Evolutionary conservation across 2,113 vertebrate species (phyloP), one percentile per base, ranked within the genome.

Genomic region (Butorides virescens): DNA sequence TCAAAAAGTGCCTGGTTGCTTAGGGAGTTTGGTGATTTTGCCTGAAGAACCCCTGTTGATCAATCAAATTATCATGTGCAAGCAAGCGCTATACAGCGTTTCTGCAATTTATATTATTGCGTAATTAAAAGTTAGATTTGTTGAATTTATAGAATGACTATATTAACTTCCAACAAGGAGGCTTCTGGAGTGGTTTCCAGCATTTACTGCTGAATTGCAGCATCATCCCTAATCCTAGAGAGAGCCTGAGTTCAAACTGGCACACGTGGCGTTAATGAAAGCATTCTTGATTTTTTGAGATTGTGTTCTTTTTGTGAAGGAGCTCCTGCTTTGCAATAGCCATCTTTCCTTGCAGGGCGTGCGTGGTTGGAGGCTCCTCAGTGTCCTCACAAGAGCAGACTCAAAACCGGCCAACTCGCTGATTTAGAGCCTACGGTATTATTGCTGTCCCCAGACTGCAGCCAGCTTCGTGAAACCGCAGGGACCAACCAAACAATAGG

Each of bases 401-500:
- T 71, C 89, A 10, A 9, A 81, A 68, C 13, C 1, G 6, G 78
- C 78, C 90, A 90, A 23, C 13, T 32, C 22, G 53, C 49, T 89
- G 79, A 77, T 80, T 72, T 49, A 68, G 52, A 88, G 74, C 83
- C 79, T 58, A 2, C 0, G 0, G 37, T 90, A 36, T 88, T 83
- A 72, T 23, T 88, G 19, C 59, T 52, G 61, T 68, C 83, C 55
- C 76, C 89, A 70, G 5, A 18, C 68, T 77, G 52, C 76, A 96
- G 83, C 92, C 86, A 89, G 68, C 73, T 10, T 61, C 36, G 12
- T 19, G 56, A 94, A 95, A 95, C 93, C 86, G 8, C 88, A 68
- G 86, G 94, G 89, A 87, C 86, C 56, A 49, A 53, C 25, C 68
- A 63, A 92, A 97, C 93, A 95, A 91, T 86, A 67, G 76, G 39